Conservation (phyloP, 2,888 invertebrate genomes). For the Neoitamus cyanurus region DNA sequence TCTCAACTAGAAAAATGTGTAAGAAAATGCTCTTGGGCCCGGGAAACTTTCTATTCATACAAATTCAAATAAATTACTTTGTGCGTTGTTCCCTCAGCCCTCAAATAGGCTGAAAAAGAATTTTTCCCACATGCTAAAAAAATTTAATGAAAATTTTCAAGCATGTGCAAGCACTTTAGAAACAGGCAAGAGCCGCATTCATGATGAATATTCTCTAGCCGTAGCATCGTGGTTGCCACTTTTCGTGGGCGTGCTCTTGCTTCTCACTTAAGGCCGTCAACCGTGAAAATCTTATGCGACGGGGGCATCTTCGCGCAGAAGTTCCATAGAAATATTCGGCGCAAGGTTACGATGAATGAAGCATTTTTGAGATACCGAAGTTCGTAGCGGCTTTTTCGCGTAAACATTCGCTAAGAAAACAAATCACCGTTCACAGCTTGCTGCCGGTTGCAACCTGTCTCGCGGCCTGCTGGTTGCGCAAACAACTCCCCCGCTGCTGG, state of each 20-base stretch:
- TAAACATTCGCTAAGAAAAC: slow-evolving; percentile 13
- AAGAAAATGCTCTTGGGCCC: not conserved
- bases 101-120: not conserved
- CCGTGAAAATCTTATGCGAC: slow-evolving; percentile 27
- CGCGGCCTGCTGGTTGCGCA: not conserved
- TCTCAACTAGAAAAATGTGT: not conserved
- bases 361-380: slow-evolving; percentile 19
- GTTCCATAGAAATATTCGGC: slow-evolving; percentile 13
- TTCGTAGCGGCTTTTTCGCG: not conserved
- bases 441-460: slow-evolving; percentile 32
- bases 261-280: slow-evolving; percentile 10
- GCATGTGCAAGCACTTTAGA: slow-evolving; percentile 20
- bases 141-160: slow-evolving; percentile 37
- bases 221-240: not conserved
- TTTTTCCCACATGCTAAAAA: slow-evolving; percentile 13
- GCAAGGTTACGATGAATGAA: slow-evolving; percentile 29
- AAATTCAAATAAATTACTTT: slow-evolving; percentile 19
- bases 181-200: not conserved
- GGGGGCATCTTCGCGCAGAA: not conserved
- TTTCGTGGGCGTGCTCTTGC: not conserved
- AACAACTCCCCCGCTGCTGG: slow-evolving; percentile 27
- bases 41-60: not conserved
- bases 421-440: not conserved
- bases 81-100: not conserved
- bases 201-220: not conserved